Percentiles rank a stretch among this genome's conserved stretches.
phyloP scores from a whole-genome alignment of 1,140 invertebrate species.

The Mya arenaria region DNA sequence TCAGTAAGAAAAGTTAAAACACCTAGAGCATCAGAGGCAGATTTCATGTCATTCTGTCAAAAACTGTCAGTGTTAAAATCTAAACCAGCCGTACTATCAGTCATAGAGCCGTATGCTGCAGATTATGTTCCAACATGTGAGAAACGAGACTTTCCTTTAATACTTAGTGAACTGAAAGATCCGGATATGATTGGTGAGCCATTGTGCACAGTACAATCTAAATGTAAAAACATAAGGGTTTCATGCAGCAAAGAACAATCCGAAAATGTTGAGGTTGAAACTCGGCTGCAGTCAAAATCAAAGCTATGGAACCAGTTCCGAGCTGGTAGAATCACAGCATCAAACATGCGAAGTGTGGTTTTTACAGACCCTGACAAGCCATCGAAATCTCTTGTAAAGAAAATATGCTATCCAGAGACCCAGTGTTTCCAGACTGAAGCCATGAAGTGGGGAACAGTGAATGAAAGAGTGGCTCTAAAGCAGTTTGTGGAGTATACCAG shows the following conservation, averaged over 20 bases:
- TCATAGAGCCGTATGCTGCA: neutral
- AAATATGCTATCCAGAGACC: constrained; percentile 57
- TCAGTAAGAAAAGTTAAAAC: too few species aligned
- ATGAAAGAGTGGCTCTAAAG: constrained; percentile 49
- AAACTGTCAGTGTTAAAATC: too few species aligned
- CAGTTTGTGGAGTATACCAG: neutral
- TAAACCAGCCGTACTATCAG: constrained; percentile 5
- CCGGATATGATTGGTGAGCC: too few species aligned
- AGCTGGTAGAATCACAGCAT: constrained; percentile 60
- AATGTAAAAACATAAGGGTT: too few species aligned
- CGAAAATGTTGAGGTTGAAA: constrained; percentile 42
- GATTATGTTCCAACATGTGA: neutral
- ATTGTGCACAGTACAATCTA: too few species aligned
- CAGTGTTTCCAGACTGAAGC: constrained; percentile 19
- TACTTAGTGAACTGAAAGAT: constrained; percentile 3
- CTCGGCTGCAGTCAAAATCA: constrained; percentile 47
- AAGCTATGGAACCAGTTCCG: constrained; percentile 51
- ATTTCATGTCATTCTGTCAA: too few species aligned
- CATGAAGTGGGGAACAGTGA: constrained; percentile 57
- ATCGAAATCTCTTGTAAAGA: constrained; percentile 39
- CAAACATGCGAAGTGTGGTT: constrained; percentile 51
- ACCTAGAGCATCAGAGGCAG: too few species aligned
- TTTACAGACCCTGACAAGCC: constrained; percentile 14
- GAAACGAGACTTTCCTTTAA: neutral
- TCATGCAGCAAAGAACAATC: constrained; percentile 40